These are phyloP conservation scores for Parasteatoda lunata DNA, from an alignment of 2,888 invertebrate genomes.

Conservation along the genomic window DNA sequence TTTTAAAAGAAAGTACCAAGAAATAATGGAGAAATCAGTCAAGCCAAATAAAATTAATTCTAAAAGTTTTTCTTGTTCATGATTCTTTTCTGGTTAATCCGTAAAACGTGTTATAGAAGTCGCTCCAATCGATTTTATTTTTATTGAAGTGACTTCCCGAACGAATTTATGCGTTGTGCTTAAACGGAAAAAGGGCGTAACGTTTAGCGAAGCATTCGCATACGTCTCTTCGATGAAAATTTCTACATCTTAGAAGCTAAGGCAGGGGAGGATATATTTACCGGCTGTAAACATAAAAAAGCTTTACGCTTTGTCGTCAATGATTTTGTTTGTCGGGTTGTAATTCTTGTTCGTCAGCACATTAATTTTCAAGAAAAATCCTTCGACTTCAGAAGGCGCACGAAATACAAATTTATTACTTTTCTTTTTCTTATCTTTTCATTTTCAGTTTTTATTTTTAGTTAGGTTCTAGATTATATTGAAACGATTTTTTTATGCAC, in stretches of 20 bases:
- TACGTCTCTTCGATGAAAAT: slow-evolving; percentile 27
- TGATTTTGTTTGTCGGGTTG: background rate
- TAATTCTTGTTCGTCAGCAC: slow-evolving; percentile 29
- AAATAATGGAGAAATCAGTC: background rate
- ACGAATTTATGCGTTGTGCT: slow-evolving; percentile 31
- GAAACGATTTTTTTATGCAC: background rate
- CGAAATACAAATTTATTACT: background rate
- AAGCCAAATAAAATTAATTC: slow-evolving; percentile 15
- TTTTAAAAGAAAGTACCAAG: too few species aligned
- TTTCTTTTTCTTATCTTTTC: background rate
- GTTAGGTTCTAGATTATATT: background rate
- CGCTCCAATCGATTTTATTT: slow-evolving; percentile 41
- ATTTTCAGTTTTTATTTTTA: background rate
- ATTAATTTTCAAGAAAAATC: slow-evolving; percentile 18
- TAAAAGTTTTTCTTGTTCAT: slow-evolving; percentile 12
- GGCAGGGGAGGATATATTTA: slow-evolving; percentile 9
- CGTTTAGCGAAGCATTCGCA: slow-evolving; percentile 27
- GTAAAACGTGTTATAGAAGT: slow-evolving; percentile 18
- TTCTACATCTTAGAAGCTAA: background rate
- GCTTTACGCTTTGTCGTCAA: slow-evolving; percentile 12
- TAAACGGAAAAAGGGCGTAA: slow-evolving; percentile 33
- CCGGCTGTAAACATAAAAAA: slow-evolving; percentile 18
- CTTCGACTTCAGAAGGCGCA: background rate
- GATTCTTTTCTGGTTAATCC: slow-evolving; percentile 12
- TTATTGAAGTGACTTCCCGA: slow-evolving; percentile 18